A percentile compares a stretch with the other conserved stretches of the same genome.
These are phyloP conservation scores for Parnassius smintheus DNA, from an alignment of 2,888 invertebrate species.

Conservation along the genomic window DNA sequence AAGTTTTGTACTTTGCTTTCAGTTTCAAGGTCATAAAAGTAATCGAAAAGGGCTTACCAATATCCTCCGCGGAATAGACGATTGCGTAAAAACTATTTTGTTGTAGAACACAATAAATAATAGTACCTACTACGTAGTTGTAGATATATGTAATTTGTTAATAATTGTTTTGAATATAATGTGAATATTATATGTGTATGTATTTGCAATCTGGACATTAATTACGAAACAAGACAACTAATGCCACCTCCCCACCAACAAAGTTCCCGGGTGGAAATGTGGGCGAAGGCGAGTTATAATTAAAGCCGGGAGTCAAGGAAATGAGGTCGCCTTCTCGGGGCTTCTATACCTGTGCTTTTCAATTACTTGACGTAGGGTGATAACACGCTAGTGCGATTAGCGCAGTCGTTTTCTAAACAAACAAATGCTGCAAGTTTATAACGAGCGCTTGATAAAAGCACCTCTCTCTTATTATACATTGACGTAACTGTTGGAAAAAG, in stretches of 20 bases:
- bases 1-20: constrained; percentile 13
- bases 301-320: constrained; percentile 49
- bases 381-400: constrained; percentile 38
- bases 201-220: constrained; percentile 29
- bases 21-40: constrained; percentile 4
- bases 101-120: too few species aligned
- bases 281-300: constrained; percentile 50
- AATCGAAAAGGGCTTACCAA: background rate
- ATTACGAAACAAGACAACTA: constrained; percentile 33
- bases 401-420: constrained; percentile 1
- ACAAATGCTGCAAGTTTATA: too few species aligned
- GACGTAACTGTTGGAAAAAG: too few species aligned
- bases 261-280: constrained; percentile 35
- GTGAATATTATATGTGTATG: constrained; percentile 4
- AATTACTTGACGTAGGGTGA: constrained; percentile 40
- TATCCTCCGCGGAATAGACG: background rate
- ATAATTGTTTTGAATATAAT: background rate
- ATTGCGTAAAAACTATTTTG: background rate
- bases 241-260: constrained; percentile 14
- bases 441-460: background rate
- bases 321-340: constrained; percentile 45
- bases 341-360: constrained; percentile 36
- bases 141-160: background rate
- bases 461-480: background rate
- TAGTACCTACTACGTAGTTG: too few species aligned